phyloP scores from a whole-genome alignment of 2,888 invertebrate genomes.

The Limenitis arthemis region DNA sequence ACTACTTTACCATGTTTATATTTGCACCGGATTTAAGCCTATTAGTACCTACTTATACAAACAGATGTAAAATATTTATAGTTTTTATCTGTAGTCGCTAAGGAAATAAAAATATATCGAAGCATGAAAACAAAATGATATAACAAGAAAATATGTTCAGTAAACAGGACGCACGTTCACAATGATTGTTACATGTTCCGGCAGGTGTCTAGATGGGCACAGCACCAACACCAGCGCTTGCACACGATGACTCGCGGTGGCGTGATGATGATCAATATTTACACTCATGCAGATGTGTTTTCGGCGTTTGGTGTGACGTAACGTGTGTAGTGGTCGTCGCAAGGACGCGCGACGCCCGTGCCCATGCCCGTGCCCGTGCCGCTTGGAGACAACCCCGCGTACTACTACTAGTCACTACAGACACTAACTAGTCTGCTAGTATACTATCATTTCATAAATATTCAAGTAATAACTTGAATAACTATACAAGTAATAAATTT shows the following conservation, averaged over 20 bases:
- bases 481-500: no score
- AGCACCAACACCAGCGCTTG: conserved; percentile 30
- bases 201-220: conserved; percentile 37
- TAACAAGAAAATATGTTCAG: background rate
- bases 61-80: background rate
- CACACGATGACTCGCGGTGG: conserved; percentile 43
- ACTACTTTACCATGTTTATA: no score
- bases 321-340: conserved; percentile 41
- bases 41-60: background rate
- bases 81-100: no score
- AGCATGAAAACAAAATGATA: background rate
- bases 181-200: conserved; percentile 11
- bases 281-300: conserved; percentile 56
- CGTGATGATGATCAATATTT: conserved; percentile 64
- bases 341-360: conserved; percentile 40
- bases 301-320: conserved; percentile 48
- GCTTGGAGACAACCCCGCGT: conserved; percentile 33
- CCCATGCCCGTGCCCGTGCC: conserved; percentile 24
- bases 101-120: no score
- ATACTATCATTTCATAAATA: no score
- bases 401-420: background rate
- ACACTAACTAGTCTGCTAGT: background rate
- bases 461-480: no score
- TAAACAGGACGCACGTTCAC: background rate
- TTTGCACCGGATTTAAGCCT: background rate